These are phyloP conservation scores for Portunus trituberculatus DNA, from an alignment of 1,140 invertebrate species.

Conservation along the genomic window DNA sequence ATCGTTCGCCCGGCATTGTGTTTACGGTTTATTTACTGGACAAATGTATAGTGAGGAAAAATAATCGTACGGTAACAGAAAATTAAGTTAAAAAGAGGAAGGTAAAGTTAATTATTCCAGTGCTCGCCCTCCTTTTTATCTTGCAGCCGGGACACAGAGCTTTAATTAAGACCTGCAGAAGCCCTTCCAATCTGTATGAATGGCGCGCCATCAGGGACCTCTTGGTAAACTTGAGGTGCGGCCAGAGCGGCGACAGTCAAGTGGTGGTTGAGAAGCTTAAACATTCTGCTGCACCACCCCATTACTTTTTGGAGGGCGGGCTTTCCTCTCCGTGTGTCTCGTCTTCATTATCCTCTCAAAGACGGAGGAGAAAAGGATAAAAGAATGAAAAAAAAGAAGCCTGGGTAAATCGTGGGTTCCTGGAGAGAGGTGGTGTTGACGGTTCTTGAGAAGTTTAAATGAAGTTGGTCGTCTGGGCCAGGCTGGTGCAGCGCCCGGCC, in stretches of 20 bases:
- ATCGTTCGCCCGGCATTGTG: neutral
- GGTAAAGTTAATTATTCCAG: neutral
- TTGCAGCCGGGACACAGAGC: neutral
- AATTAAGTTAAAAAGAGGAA: neutral
- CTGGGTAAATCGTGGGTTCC: conserved; percentile 18
- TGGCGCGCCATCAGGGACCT: neutral
- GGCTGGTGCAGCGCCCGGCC: neutral
- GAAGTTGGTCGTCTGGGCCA: neutral
- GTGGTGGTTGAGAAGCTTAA: neutral
- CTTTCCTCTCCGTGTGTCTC: neutral
- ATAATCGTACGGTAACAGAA: neutral
- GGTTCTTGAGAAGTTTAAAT: conserved; percentile 23
- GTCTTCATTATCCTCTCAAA: conserved; percentile 13
- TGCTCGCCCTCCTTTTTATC: neutral
- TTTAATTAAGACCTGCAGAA: neutral
- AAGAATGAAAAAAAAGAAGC: neutral
- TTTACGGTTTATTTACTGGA: neutral
- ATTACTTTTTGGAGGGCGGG: neutral
- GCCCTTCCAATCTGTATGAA: neutral
- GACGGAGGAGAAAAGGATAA: neutral
- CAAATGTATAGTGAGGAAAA: neutral
- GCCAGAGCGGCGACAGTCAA: neutral
- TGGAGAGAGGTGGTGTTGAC: conserved; percentile 8
- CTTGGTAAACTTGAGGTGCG: neutral
- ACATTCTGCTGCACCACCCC: neutral